Evolutionary conservation across 2,797 vertebrate genomes (phyloP).

Genomic region (Semaprochilodus insignis): DNA sequence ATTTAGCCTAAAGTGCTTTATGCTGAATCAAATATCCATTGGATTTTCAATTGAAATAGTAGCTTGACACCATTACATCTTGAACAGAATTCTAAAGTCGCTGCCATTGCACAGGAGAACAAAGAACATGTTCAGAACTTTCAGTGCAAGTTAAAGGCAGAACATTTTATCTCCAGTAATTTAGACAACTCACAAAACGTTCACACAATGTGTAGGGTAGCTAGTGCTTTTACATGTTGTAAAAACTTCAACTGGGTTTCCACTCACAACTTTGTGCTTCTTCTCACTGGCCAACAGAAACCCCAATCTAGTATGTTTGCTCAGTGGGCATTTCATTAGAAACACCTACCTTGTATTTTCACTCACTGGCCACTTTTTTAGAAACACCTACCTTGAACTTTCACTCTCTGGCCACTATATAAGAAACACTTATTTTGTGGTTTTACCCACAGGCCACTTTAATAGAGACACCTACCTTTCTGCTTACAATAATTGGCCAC

Average conservation of each 20-base stretch:
- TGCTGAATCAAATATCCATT: background rate
- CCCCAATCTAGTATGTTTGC: background rate
- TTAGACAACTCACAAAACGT: too few relatives aligned
- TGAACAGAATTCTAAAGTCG: background rate
- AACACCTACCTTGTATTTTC: background rate
- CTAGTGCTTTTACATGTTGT: background rate
- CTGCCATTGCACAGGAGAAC: background rate
- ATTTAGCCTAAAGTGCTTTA: slow-evolving; percentile 17
- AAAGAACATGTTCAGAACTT: too few relatives aligned
- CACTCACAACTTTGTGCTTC: background rate
- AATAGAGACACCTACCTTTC: background rate
- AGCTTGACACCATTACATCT: background rate
- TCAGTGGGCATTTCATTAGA: background rate
- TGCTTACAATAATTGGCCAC: background rate
- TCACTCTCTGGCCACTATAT: background rate
- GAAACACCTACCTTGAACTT: background rate
- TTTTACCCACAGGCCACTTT: too few relatives aligned
- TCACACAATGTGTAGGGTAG: too few relatives aligned
- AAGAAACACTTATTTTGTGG: background rate
- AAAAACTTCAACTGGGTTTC: background rate
- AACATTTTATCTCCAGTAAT: too few relatives aligned
- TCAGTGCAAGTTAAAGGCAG: too few relatives aligned
- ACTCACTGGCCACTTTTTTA: background rate
- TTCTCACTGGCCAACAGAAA: background rate
- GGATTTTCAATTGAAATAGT: background rate